A percentile compares a stretch with the other conserved stretches of the same genome.
Evolutionary conservation across 1,140 invertebrate genomes (phyloP).

Genomic region (Eubasilissa regina): DNA sequence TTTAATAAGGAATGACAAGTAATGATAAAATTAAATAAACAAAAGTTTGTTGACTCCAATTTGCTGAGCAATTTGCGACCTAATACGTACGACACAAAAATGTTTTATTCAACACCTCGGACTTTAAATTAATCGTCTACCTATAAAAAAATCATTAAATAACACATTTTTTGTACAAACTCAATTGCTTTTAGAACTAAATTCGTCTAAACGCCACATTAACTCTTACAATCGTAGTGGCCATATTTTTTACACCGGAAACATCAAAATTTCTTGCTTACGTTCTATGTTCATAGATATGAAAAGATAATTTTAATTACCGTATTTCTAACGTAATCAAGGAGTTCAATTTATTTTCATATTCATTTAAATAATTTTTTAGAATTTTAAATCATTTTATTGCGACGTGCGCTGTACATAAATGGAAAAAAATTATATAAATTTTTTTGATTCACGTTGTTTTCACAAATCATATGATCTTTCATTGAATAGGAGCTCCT

Average conservation of each 20-base stretch:
- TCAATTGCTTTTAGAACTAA: constrained; percentile 33
- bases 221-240: constrained; percentile 72
- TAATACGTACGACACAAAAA: constrained; percentile 38
- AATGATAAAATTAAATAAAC: constrained; percentile 68
- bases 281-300: constrained; percentile 39
- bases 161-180: constrained; percentile 45
- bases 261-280: constrained; percentile 34
- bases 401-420: neutral
- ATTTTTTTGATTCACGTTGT: constrained; percentile 39
- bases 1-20: constrained; percentile 46
- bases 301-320: neutral
- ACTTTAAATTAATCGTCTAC: constrained; percentile 13
- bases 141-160: constrained; percentile 31
- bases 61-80: constrained; percentile 48
- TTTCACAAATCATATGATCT: constrained; percentile 70
- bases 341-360: no score
- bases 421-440: constrained; percentile 7
- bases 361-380: constrained; percentile 2
- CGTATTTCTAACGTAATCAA: no score
- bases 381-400: neutral
- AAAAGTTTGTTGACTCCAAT: constrained; percentile 72
- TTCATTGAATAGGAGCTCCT: constrained; percentile 4
- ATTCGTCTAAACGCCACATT: constrained; percentile 69
- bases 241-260: constrained; percentile 72
- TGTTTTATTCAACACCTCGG: constrained; percentile 15